Evolutionary conservation across 92 coral and sea anemone genomes (phyloP), one percentile per base, ranked within the genome.

Genomic region (Galaxea fascicularis): DNA sequence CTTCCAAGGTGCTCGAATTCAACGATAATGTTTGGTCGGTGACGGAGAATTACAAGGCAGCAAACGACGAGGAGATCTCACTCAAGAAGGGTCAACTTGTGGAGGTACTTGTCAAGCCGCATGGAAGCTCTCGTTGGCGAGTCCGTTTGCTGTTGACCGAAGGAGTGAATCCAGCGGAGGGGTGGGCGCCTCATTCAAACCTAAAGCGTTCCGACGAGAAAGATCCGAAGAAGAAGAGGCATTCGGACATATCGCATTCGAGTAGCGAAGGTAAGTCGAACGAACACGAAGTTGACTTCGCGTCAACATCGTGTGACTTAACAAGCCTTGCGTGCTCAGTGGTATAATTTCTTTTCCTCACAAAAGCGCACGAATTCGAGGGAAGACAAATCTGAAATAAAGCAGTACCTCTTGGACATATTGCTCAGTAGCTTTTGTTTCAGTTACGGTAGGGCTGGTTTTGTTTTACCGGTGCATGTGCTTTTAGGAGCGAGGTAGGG

Each of bases 191-290:
- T 9, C 91, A 90, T 44, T 89, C 85, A 31, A 90, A 93, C 13
- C 89, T 97, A 30, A 79, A 97, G 15, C 88, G 95, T 67, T 89
- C 98, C 25, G 98, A 94, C 21, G 98, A 97, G 35, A 79, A 88
- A 39, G 92, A 94, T 70, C 71, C 91, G 82, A 92, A 81, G 70
- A 84, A 92, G 63, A 94, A 94, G 70, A 87, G 98, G 8, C 88
- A 94, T 86, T 97, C 99, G 21, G 99, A 97, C 80, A 93, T 96
- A 16, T 97, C 99, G 52, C 96, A 95, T 52, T 97, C 98, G 73
- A 94, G 98, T 84, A 97, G 99, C 87, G 99, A 97, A 97, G 99
- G 99, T 97, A 52, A 63, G 92, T 47, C 27, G 69, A 59, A 22
- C 3, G 57, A 54, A 57, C 27, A 16, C 47, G 57, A 41, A 68